phyloP scores from a whole-genome alignment of 1,140 invertebrate species.

The Psix sp. region DNA sequence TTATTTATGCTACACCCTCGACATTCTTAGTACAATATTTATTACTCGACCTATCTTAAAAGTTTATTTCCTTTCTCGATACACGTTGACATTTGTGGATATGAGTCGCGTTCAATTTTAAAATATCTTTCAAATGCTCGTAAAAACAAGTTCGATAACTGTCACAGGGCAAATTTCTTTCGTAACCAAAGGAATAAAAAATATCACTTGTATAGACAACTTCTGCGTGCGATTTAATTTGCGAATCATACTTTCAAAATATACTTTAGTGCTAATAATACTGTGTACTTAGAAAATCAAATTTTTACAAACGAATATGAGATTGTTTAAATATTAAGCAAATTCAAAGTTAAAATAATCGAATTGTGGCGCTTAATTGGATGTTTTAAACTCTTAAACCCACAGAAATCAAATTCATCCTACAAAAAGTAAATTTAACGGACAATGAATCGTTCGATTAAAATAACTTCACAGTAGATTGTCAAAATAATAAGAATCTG shows the following conservation, averaged over 20 bases:
- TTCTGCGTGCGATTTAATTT: too few relatives aligned
- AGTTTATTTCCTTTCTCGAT: slow-evolving; percentile 63
- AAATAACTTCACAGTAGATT: slow-evolving; percentile 11
- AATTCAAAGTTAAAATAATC: too few relatives aligned
- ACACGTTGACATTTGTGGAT: slow-evolving; percentile 68
- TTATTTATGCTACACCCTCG: slow-evolving; percentile 59
- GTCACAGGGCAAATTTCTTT: slow-evolving; percentile 33
- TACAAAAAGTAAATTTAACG: too few relatives aligned
- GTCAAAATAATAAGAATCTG: slow-evolving; percentile 21
- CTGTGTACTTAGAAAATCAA: too few relatives aligned
- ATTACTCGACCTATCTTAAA: slow-evolving; percentile 63
- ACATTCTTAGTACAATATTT: slow-evolving; percentile 62
- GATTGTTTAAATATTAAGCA: too few relatives aligned
- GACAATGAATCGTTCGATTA: not conserved
- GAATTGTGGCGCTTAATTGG: too few relatives aligned
- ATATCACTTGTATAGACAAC: too few relatives aligned
- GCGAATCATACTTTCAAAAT: too few relatives aligned
- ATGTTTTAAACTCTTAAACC: too few relatives aligned
- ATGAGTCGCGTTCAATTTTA: slow-evolving; percentile 68
- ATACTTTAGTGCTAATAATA: too few relatives aligned
- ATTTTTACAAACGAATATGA: too few relatives aligned
- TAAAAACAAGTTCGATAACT: slow-evolving; percentile 18
- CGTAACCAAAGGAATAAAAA: slow-evolving; percentile 3
- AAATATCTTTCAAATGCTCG: slow-evolving; percentile 48
- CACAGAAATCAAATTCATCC: too few relatives aligned